phyloP scores from a whole-genome alignment of 2,888 invertebrate genomes.

The Argynnis bischoffii region DNA sequence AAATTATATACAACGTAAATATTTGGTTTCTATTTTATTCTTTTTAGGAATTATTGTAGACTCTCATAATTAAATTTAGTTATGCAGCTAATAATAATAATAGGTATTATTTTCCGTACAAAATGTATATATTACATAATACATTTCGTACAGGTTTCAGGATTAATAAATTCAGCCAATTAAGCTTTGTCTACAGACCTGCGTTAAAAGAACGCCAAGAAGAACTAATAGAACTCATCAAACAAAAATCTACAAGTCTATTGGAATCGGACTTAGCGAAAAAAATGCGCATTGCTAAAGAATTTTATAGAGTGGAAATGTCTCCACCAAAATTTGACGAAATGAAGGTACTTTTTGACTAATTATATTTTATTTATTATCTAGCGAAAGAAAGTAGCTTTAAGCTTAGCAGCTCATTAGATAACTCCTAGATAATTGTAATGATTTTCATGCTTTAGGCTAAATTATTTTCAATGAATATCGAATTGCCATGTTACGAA shows the following conservation, averaged over 20 bases:
- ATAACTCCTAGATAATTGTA: no score
- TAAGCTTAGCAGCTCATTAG: no score
- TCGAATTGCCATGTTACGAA: no score
- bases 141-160: slow-evolving; percentile 27
- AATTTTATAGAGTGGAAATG: slow-evolving; percentile 67
- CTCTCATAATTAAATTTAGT: slow-evolving; percentile 11
- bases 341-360: slow-evolving; percentile 44
- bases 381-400: no score
- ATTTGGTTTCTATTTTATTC: no score
- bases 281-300: slow-evolving; percentile 61
- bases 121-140: neutral
- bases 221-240: slow-evolving; percentile 39
- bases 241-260: slow-evolving; percentile 55
- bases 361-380: no score
- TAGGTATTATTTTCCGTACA: no score
- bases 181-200: slow-evolving; percentile 48
- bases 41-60: no score
- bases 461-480: no score
- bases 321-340: slow-evolving; percentile 56
- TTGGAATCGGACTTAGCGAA: slow-evolving; percentile 56
- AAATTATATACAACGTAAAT: slow-evolving; percentile 23
- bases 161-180: slow-evolving; percentile 19
- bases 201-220: slow-evolving; percentile 50
- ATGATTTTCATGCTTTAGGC: no score
- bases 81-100: no score